phyloP scores from a whole-genome alignment of 2,113 vertebrate species.

The Calonectris borealis region DNA sequence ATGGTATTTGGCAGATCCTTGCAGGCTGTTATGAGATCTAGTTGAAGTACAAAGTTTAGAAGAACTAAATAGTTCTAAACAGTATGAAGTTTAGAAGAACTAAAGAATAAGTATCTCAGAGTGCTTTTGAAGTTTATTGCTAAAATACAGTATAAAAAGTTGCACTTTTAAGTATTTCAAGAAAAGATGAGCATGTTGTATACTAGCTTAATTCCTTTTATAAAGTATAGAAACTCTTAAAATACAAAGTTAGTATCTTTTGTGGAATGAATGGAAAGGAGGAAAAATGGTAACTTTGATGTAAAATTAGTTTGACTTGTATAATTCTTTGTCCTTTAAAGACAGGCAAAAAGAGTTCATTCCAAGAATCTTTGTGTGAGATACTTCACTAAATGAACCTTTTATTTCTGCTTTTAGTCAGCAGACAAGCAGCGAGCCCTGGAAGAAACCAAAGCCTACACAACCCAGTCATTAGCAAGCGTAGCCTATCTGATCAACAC shows the following conservation, averaged over 20 bases:
- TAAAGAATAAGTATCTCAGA: neutral
- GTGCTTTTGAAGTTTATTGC: neutral
- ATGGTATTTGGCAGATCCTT: neutral
- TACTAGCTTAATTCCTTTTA: neutral
- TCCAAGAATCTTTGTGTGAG: neutral
- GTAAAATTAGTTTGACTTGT: neutral
- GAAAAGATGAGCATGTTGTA: neutral
- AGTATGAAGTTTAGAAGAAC: neutral
- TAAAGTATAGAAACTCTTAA: neutral
- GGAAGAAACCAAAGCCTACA: conserved; percentile 99
- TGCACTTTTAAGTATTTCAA: neutral
- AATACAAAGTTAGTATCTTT: neutral
- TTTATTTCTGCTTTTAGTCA: conserved; percentile 75
- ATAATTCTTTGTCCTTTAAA: neutral
- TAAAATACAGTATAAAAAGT: neutral
- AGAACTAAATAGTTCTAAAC: neutral
- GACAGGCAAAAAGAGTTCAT: neutral
- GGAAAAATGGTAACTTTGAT: neutral
- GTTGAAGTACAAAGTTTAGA: neutral
- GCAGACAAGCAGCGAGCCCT: conserved; percentile 95
- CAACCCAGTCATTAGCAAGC: conserved; percentile 96
- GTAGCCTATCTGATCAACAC: conserved; percentile 99
- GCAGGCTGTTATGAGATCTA: neutral
- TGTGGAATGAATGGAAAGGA: neutral
- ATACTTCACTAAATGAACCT: neutral